phyloP scores from a whole-genome alignment of 1,140 invertebrate genomes.

The Drosophila nasuta region DNA sequence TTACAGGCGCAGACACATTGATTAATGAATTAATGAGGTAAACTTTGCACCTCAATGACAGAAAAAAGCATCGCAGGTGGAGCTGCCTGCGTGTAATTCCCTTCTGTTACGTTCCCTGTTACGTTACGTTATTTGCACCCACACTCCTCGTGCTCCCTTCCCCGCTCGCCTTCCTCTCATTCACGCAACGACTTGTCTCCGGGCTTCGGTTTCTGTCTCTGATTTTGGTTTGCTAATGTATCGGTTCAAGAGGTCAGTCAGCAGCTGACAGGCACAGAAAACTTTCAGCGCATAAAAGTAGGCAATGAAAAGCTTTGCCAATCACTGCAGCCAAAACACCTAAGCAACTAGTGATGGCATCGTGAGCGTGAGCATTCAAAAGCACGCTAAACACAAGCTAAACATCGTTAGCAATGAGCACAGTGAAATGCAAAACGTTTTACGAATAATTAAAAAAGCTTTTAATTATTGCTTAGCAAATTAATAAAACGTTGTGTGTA shows the following conservation, averaged over 20 bases:
- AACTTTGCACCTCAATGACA: conserved; percentile 84
- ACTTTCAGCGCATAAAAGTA: conserved; percentile 61
- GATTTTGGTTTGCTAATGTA: conserved; percentile 73
- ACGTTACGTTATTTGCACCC: conserved; percentile 25
- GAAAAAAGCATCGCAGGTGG: conserved; percentile 65
- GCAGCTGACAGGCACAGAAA: conserved; percentile 56
- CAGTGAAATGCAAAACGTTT: not conserved
- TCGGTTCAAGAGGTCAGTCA: conserved; percentile 75
- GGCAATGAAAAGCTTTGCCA: conserved; percentile 48
- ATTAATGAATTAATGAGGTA: conserved; percentile 84
- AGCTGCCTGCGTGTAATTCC: conserved; percentile 66
- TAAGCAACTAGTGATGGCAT: conserved; percentile 4
- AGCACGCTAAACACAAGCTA: not conserved
- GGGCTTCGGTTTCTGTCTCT: conserved; percentile 47
- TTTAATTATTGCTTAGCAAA: too few relatives aligned
- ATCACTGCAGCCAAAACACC: conserved; percentile 39
- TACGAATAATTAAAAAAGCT: too few relatives aligned
- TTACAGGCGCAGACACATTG: conserved; percentile 75
- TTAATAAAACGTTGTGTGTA: too few relatives aligned
- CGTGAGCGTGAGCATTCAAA: not conserved
- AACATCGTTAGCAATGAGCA: not conserved
- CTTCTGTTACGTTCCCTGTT: conserved; percentile 47
- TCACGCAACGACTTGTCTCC: not conserved
- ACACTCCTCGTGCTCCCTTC: not conserved
- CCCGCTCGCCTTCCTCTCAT: not conserved